Conservation (phyloP, 2,797 vertebrate species). For the Morelia viridis region DNA sequence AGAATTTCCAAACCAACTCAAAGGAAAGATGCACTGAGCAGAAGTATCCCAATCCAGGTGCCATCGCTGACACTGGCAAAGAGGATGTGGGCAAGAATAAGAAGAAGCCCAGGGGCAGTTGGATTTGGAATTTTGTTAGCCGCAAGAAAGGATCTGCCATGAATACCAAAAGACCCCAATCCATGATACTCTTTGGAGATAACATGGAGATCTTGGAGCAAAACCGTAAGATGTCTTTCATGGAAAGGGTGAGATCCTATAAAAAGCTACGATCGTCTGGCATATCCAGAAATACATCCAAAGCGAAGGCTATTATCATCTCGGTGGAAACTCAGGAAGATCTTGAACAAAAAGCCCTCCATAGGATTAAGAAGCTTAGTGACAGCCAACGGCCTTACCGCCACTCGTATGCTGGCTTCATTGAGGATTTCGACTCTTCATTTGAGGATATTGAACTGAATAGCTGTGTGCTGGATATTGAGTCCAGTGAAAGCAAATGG, state of each 20-base stretch:
- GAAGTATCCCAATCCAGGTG: constrained; percentile 65
- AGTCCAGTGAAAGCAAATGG: constrained; percentile 63
- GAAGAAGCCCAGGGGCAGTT: constrained; percentile 73
- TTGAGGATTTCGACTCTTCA: constrained; percentile 84
- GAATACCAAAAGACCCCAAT: constrained; percentile 82
- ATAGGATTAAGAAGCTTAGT: constrained; percentile 71
- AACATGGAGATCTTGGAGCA: constrained; percentile 55
- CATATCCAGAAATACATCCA: constrained; percentile 74
- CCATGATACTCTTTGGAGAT: constrained; percentile 87
- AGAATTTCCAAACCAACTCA: constrained; percentile 79
- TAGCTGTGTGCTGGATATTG: constrained; percentile 68
- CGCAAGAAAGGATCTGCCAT: constrained; percentile 77
- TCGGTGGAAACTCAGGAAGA: constrained; percentile 70
- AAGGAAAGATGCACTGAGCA: constrained; percentile 76
- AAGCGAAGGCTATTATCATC: constrained; percentile 71
- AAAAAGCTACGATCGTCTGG: constrained; percentile 84
- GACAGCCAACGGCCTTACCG: constrained; percentile 79
- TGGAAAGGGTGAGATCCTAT: constrained; percentile 85
- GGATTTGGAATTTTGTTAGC: constrained; percentile 88
- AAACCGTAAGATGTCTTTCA: constrained; percentile 84
- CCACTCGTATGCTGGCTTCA: constrained; percentile 87
- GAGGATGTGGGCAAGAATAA: constrained; percentile 70
- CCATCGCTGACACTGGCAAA: constrained; percentile 44
- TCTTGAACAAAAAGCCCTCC: constrained; percentile 74
- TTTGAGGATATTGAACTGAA: constrained; percentile 83